A percentile compares a stretch with the other conserved stretches of the same genome.
Conservation (phyloP, 2,888 invertebrate species). For the Sycophila texana region DNA sequence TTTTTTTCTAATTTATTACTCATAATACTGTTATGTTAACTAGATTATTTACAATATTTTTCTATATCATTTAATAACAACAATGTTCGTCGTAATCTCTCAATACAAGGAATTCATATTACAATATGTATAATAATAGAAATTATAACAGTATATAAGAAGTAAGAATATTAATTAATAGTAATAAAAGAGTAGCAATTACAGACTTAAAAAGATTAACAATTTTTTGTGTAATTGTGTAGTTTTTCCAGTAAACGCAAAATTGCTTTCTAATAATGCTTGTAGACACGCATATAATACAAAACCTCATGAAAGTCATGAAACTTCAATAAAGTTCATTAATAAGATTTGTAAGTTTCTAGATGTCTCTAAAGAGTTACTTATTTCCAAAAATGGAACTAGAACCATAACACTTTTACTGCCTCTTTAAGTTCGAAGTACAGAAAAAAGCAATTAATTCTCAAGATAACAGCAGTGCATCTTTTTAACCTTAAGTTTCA, state of each 20-base stretch:
- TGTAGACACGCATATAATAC: constrained; percentile 32
- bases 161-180: constrained; percentile 44
- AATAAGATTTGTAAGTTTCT: constrained; percentile 34
- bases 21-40: constrained; percentile 74
- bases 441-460: constrained; percentile 42
- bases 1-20: constrained; percentile 69
- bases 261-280: constrained; percentile 27
- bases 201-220: constrained; percentile 33
- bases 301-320: constrained; percentile 32
- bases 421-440: constrained; percentile 35
- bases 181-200: constrained; percentile 38
- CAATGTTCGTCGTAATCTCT: constrained; percentile 64
- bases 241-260: constrained; percentile 37
- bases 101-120: constrained; percentile 49
- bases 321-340: constrained; percentile 25
- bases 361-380: constrained; percentile 32
- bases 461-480: constrained; percentile 31
- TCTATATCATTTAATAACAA: constrained; percentile 66
- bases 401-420: constrained; percentile 45
- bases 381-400: constrained; percentile 39
- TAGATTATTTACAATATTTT: constrained; percentile 72
- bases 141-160: constrained; percentile 39
- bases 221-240: constrained; percentile 22
- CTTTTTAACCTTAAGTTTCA: constrained; percentile 51
- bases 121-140: constrained; percentile 49